Evolutionary conservation across 2,797 vertebrate species (phyloP).

Genomic region (Naso thynnoides): DNA sequence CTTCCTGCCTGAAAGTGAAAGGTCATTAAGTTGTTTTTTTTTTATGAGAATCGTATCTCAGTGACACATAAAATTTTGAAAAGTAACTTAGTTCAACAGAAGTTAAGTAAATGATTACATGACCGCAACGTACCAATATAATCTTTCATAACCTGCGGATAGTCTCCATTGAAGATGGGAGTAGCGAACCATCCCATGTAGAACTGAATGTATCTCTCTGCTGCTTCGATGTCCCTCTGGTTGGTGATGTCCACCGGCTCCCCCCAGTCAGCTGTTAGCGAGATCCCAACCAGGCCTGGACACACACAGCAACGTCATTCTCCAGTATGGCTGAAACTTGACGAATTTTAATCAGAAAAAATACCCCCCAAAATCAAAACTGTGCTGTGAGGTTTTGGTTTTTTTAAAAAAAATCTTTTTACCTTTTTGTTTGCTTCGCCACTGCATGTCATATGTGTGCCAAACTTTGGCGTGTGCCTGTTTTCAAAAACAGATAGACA

Average conservation of each 20-base stretch:
- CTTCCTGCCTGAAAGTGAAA: constrained; percentile 86
- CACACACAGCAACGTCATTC: constrained; percentile 31
- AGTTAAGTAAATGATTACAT: no score
- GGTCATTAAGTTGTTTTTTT: no score
- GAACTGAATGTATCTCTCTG: constrained; percentile 95
- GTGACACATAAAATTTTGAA: no score
- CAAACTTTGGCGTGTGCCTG: constrained; percentile 94
- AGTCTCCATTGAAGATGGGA: constrained; percentile 95
- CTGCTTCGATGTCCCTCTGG: constrained; percentile 90
- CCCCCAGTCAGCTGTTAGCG: constrained; percentile 92
- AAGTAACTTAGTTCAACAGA: no score
- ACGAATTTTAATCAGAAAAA: no score
- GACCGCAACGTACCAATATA: constrained; percentile 85
- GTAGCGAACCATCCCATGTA: constrained; percentile 96
- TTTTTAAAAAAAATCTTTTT: constrained; percentile 49
- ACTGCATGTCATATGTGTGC: constrained; percentile 91
- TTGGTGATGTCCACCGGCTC: constrained; percentile 92
- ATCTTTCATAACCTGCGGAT: constrained; percentile 96
- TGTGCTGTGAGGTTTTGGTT: background rate
- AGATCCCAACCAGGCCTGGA: constrained; percentile 93
- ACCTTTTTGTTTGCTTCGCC: constrained; percentile 92
- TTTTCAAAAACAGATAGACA: no score
- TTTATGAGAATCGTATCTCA: no score
- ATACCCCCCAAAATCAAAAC: background rate
- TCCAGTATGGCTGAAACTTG: no score